These are phyloP conservation scores for Pyrrhosoma nymphula DNA, from an alignment of 2,888 invertebrate genomes.

Conservation along the genomic window DNA sequence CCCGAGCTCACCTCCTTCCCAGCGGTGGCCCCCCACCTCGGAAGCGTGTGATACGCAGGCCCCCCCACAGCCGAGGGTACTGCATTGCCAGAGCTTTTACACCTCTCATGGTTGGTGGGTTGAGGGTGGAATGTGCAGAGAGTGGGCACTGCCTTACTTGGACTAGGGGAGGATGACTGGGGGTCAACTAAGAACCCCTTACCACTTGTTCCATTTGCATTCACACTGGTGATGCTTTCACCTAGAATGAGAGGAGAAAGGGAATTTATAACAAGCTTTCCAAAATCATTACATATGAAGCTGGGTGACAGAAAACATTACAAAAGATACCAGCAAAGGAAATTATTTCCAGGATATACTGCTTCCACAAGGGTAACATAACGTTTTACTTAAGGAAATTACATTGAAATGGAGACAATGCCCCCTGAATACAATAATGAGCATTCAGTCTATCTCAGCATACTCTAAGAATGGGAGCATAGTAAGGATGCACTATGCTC, in stretches of 20 bases:
- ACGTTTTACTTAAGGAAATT: too few species aligned
- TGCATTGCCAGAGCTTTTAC: slow-evolving; percentile 39
- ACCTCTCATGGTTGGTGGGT: slow-evolving; percentile 69
- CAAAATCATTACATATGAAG: too few species aligned
- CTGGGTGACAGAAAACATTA: too few species aligned
- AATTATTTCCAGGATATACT: too few species aligned
- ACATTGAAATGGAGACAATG: too few species aligned
- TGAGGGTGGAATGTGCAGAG: slow-evolving; percentile 69
- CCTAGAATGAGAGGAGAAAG: background rate
- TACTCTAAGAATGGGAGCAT: too few species aligned
- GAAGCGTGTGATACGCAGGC: slow-evolving; percentile 51
- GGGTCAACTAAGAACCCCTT: slow-evolving; percentile 46
- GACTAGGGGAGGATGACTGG: slow-evolving; percentile 53
- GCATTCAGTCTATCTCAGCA: too few species aligned
- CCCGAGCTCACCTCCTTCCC: slow-evolving; percentile 34
- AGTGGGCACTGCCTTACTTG: slow-evolving; percentile 42
- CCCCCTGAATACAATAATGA: too few species aligned
- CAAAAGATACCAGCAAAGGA: too few species aligned
- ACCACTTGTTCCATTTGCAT: slow-evolving; percentile 36
- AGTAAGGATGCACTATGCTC: too few species aligned
- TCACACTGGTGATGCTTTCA: slow-evolving; percentile 51
- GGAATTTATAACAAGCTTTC: background rate
- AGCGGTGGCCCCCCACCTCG: slow-evolving; percentile 32
- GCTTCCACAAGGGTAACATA: too few species aligned
- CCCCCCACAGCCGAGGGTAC: background rate